Evolutionary conservation across 2,888 invertebrate species (phyloP).

Genomic region (Tromatobia lineatoria): DNA sequence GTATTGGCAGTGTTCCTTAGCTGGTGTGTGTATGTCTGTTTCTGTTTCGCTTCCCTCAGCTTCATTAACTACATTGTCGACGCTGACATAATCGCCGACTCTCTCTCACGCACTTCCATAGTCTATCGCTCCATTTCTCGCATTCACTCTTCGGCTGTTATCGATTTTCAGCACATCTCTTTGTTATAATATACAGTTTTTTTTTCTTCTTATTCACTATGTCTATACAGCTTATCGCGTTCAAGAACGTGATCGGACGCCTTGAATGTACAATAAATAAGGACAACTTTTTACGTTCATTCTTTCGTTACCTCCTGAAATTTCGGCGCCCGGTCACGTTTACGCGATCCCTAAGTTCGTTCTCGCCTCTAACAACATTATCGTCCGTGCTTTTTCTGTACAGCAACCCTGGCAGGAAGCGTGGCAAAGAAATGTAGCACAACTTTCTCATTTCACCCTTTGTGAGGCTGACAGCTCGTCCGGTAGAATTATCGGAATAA

Average conservation of each 20-base stretch:
- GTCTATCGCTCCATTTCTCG: constrained; percentile 44
- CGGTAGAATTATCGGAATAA: constrained; percentile 19
- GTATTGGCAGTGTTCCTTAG: constrained; percentile 85
- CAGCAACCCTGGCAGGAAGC: constrained; percentile 61
- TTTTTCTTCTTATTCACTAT: constrained; percentile 73
- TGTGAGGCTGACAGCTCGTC: constrained; percentile 75
- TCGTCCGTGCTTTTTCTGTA: constrained; percentile 51
- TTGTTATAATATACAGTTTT: constrained; percentile 78
- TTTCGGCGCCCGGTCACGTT: constrained; percentile 55
- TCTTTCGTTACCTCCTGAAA: constrained; percentile 29
- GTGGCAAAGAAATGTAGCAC: constrained; percentile 72
- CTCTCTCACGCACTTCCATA: constrained; percentile 25
- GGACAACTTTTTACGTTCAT: constrained; percentile 26
- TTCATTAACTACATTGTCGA: constrained; percentile 57
- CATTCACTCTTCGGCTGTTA: constrained; percentile 56
- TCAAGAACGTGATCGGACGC: constrained; percentile 64
- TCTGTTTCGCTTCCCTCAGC: constrained; percentile 40
- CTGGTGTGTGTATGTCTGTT: constrained; percentile 82
- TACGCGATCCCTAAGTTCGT: constrained; percentile 19
- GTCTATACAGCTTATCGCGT: constrained; percentile 74
- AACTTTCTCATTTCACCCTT: constrained; percentile 77
- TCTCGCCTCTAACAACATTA: constrained; percentile 40
- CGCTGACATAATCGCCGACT: constrained; percentile 67
- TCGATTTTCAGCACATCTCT: constrained; percentile 43
- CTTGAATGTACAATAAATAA: constrained; percentile 52